Conservation (phyloP, 2,888 invertebrate species). For the Leptopilina syphax region DNA sequence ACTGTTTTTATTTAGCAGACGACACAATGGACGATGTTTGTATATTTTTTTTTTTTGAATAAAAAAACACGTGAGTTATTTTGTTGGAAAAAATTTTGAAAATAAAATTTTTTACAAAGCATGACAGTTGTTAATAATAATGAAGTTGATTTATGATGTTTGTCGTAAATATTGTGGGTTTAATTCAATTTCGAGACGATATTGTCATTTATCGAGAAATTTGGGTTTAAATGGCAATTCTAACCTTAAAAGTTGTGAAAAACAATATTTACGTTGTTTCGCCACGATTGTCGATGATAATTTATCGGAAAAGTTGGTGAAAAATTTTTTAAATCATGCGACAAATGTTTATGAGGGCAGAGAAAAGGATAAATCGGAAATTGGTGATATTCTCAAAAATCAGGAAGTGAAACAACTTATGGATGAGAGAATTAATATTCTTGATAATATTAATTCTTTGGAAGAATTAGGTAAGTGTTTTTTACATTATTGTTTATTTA, state of each 20-base stretch:
- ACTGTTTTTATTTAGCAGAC: slow-evolving; percentile 12
- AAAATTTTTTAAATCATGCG: slow-evolving; percentile 28
- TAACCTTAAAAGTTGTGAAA: background rate
- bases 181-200: background rate
- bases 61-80: slow-evolving; percentile 17
- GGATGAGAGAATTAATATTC: slow-evolving; percentile 79
- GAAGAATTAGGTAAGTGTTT: slow-evolving; percentile 80
- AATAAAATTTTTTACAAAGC: background rate
- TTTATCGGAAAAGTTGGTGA: slow-evolving; percentile 3
- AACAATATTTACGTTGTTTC: background rate
- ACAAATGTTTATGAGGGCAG: slow-evolving; percentile 20
- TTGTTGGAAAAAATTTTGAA: background rate
- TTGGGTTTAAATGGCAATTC: background rate
- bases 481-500: background rate
- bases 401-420: slow-evolving; percentile 72
- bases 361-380: slow-evolving; percentile 33
- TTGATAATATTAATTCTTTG: slow-evolving; percentile 81
- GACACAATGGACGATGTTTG: background rate
- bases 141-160: background rate
- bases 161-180: background rate
- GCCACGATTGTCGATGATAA: background rate
- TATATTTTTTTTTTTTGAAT: background rate
- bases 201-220: background rate
- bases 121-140: slow-evolving; percentile 37
- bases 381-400: slow-evolving; percentile 50